Percentiles rank a stretch among this genome's conserved stretches.
Evolutionary conservation across 2,113 vertebrate genomes (phyloP).

Genomic region (Colinus virginianus): DNA sequence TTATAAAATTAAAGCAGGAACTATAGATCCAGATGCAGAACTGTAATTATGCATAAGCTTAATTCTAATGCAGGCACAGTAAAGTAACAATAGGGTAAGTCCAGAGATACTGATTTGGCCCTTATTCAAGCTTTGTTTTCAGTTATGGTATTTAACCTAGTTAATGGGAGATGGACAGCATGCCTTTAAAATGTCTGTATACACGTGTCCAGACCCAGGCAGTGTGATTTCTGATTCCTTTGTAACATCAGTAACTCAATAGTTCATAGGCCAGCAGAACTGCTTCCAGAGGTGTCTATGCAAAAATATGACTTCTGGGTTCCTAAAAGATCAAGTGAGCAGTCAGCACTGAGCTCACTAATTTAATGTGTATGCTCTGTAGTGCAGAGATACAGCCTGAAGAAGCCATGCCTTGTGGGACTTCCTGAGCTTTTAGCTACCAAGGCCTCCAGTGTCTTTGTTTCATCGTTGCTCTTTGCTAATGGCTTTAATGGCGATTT

Average conservation of each 20-base stretch:
- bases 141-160: background rate
- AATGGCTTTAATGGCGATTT: background rate
- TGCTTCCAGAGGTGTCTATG: background rate
- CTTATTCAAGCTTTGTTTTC: background rate
- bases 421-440: background rate
- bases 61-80: background rate
- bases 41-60: background rate
- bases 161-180: background rate
- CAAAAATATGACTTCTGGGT: background rate
- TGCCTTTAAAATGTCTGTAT: background rate
- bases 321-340: background rate
- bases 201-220: background rate
- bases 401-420: background rate
- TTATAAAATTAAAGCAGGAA: background rate
- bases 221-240: background rate
- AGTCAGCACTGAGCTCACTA: background rate
- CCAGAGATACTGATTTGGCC: background rate
- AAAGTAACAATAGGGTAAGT: background rate
- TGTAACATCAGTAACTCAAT: background rate
- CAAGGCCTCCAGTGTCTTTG: background rate
- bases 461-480: background rate
- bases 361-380: background rate
- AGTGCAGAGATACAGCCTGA: background rate
- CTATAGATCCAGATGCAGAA: fast-evolving
- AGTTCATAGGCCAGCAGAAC: background rate